Base-by-base conservation (phyloP, 2,113 vertebrate genomes). In the Cheilinus undulatus region DNA sequence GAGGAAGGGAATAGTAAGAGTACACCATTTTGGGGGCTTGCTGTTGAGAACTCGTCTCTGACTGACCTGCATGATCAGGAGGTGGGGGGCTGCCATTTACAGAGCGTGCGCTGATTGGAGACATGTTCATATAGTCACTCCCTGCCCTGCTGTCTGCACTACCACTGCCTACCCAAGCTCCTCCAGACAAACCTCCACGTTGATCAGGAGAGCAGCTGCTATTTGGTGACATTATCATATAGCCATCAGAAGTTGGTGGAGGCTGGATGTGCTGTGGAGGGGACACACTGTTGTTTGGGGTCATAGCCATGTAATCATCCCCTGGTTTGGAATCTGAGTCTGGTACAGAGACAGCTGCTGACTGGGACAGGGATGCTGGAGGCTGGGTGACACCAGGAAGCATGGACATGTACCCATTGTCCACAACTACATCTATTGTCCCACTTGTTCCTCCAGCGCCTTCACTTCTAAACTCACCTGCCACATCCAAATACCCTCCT, bases 51-150 rank as follows among this genome's bases (percentile, higher is more conserved):
- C 77, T 84, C 7, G 52, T 86, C 52, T 91, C 91, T 24, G 78
- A 80, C 50, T 73, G 76, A 24, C 28, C 27, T 2, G 69, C 43
- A 34, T 82, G 78, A 5, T 89, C 89, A 12, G 84, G 82, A 34
- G 83, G 88, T 22, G 91, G 91, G 3, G 86, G 92, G n/a, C 92
- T 92, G n/a, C 90, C 87, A 28, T 75, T 91, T n/a, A 92, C 89
- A 27, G 90, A 93, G 2, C 93, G 92, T 7, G 81, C 69, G 11
- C 90, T 93, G 58, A 93, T 91, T 27, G 94, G 94, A 27, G 94
- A 95, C 95, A 95, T 95, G 84, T 94, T 94, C 93, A 95, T 90
- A 23, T 96, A 96, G 78, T 96, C 95, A 2, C 93, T 90, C 40
- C 85, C 85, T 15, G 90, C 78, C 7, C 89, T 73, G 49, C 87